These are phyloP conservation scores for Cataglyphis livida DNA, from an alignment of 2,888 invertebrate species.

Conservation along the genomic window DNA sequence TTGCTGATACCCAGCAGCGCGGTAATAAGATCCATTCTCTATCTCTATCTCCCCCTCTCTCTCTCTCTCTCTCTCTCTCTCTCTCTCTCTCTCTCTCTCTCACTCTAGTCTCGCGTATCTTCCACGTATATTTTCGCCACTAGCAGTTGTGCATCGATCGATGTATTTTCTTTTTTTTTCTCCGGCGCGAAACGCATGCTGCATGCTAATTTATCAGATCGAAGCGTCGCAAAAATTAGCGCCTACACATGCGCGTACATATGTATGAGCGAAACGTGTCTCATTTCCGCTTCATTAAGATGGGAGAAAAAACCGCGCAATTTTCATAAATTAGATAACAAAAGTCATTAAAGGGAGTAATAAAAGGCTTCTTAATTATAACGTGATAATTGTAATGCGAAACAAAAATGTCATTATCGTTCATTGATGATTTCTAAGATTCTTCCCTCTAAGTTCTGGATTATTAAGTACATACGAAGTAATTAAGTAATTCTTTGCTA, in stretches of 20 bases:
- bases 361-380: neutral
- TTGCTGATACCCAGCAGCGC: constrained; percentile 45
- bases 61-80: neutral
- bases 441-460: neutral
- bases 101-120: constrained; percentile 22
- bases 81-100: neutral
- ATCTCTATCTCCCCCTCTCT: neutral
- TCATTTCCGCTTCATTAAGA: neutral
- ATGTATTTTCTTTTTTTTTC: neutral
- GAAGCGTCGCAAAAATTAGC: constrained; percentile 14
- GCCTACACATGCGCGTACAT: neutral
- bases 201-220: constrained; percentile 31
- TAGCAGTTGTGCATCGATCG: constrained; percentile 14
- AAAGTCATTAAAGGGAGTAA: neutral
- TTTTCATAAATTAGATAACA: neutral
- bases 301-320: neutral
- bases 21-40: constrained; percentile 39
- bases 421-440: neutral
- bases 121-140: constrained; percentile 47
- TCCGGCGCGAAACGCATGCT: neutral
- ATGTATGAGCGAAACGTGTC: constrained; percentile 31
- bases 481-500: neutral
- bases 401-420: neutral
- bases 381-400: neutral
- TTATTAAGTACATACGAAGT: neutral